phyloP scores from a whole-genome alignment of 2,888 invertebrate species.

The Pherbina coryleti region DNA sequence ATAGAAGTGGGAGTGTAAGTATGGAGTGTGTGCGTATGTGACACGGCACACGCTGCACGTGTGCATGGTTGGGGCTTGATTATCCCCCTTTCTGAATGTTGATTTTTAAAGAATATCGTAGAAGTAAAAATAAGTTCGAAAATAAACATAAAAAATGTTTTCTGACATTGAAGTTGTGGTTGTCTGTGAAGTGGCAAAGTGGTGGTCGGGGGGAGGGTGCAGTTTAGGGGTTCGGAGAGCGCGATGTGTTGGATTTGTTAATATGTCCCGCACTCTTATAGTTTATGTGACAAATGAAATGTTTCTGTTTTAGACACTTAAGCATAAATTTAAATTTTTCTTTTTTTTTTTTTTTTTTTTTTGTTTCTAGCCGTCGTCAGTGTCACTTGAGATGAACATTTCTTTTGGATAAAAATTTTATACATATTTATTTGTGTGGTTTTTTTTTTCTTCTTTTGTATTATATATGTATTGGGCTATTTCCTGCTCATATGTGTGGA shows the following conservation, averaged over 20 bases:
- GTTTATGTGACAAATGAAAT: constrained; percentile 40
- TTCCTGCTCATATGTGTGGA: background rate
- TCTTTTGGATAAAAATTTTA: too few species aligned
- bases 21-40: constrained; percentile 5
- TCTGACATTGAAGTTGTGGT: constrained; percentile 23
- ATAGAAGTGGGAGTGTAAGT: background rate
- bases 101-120: background rate
- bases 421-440: background rate
- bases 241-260: background rate
- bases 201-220: background rate
- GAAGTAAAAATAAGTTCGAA: background rate
- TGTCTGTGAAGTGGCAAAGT: background rate
- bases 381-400: too few species aligned
- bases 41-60: constrained; percentile 13
- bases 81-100: constrained; percentile 30
- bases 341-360: background rate
- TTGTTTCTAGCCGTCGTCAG: too few species aligned
- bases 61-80: constrained; percentile 18
- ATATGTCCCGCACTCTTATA: background rate
- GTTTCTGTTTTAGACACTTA: constrained; percentile 28
- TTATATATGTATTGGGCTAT: background rate
- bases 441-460: background rate
- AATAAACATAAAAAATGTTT: constrained; percentile 27
- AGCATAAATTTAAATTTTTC: constrained; percentile 22
- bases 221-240: background rate